phyloP scores from a whole-genome alignment of 2,797 vertebrate species.

The Benthosema pterotum region DNA sequence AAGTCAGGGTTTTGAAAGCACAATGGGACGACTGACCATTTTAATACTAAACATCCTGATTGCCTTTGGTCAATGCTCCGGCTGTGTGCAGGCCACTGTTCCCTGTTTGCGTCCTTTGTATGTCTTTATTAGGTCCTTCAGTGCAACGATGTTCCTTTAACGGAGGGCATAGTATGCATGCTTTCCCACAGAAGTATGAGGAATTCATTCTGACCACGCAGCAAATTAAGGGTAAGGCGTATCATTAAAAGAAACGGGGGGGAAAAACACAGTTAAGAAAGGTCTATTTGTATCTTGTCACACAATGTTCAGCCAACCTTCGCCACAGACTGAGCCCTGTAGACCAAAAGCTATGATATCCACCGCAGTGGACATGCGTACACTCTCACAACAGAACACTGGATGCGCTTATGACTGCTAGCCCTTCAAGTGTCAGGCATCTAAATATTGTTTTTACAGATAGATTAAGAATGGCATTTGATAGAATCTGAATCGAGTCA shows the following conservation, averaged over 20 bases:
- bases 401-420: conserved; percentile 26
- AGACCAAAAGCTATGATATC: conserved; percentile 9
- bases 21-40: conserved; percentile 63
- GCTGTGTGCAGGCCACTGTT: conserved; percentile 48
- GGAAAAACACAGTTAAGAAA: conserved; percentile 41
- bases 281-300: conserved; percentile 40
- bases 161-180: conserved; percentile 34
- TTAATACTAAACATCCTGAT: conserved; percentile 71
- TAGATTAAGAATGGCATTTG: conserved; percentile 43
- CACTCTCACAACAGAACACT: conserved; percentile 27
- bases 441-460: conserved; percentile 43
- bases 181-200: conserved; percentile 61
- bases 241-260: conserved; percentile 48
- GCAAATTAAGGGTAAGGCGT: conserved; percentile 42
- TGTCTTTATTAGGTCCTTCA: conserved; percentile 60
- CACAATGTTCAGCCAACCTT: conserved; percentile 34
- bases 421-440: conserved; percentile 35
- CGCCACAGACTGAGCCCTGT: conserved; percentile 33
- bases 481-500: conserved; percentile 37
- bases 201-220: conserved; percentile 54
- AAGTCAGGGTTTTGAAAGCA: conserved; percentile 47
- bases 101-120: conserved; percentile 48
- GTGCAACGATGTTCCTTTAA: conserved; percentile 24
- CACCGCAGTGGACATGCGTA: conserved; percentile 11
- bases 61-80: conserved; percentile 35